phyloP scores from a whole-genome alignment of 92 coral and sea anemone species.

The Siderastrea siderea region DNA sequence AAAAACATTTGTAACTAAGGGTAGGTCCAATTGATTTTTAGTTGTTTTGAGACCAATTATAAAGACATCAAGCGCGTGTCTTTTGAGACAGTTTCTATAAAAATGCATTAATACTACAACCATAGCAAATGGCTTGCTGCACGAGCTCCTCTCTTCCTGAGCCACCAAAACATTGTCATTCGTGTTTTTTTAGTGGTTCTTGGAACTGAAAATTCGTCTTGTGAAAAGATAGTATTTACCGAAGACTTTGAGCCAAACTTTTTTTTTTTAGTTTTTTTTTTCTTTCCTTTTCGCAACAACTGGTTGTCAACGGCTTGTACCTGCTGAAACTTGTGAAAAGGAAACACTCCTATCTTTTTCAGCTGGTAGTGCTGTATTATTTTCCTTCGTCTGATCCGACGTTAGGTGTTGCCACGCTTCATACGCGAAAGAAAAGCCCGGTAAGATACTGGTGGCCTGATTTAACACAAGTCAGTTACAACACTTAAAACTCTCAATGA shows the following conservation, averaged over 20 bases:
- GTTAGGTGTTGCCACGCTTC: constrained; percentile 39
- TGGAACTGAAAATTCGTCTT: constrained; percentile 1
- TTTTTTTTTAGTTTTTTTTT: background rate
- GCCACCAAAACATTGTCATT: constrained; percentile 8
- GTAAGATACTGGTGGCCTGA: constrained; percentile 37
- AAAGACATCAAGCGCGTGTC: constrained; percentile 59
- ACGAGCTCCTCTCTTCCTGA: background rate
- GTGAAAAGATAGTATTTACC: background rate
- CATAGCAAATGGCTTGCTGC: constrained; percentile 11
- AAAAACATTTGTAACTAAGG: constrained; percentile 21
- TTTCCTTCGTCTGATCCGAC: constrained; percentile 26
- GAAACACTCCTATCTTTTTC: constrained; percentile 10
- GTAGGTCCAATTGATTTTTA: constrained; percentile 21
- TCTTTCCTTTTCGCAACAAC: constrained; percentile 7
- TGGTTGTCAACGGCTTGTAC: constrained; percentile 54
- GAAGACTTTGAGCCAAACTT: background rate
- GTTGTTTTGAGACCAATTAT: constrained; percentile 44
- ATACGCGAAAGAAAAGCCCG: background rate
- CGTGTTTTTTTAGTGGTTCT: constrained; percentile 2
- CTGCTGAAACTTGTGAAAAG: constrained; percentile 42
- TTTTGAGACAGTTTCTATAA: constrained; percentile 21
- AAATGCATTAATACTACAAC: constrained; percentile 1
- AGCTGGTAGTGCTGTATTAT: constrained; percentile 23
- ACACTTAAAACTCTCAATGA: constrained; percentile 30
- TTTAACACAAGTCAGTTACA: constrained; percentile 8